Percentiles rank a stretch among this genome's conserved stretches.
These are phyloP conservation scores for Dendrocopos noguchii DNA, from an alignment of 2,113 vertebrate species.

Conservation along the genomic window DNA sequence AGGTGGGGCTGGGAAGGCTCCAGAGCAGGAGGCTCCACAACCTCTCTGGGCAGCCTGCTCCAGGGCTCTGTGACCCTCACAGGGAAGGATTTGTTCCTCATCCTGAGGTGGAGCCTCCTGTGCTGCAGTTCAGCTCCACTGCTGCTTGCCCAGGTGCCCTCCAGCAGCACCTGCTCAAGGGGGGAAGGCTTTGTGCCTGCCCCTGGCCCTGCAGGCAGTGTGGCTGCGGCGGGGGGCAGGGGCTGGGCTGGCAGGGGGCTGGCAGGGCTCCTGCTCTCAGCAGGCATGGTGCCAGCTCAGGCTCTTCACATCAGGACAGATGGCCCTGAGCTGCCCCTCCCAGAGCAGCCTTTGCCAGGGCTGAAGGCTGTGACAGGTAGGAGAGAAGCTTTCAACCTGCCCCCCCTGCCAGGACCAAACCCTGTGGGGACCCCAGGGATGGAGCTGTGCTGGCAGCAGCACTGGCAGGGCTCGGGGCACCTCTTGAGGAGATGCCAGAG, in stretches of 20 bases:
- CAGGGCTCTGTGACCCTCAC: too few relatives aligned
- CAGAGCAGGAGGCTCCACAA: too few relatives aligned
- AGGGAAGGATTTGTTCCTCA: too few relatives aligned
- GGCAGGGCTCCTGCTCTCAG: background rate
- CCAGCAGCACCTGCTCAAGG: background rate
- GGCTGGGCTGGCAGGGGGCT: background rate
- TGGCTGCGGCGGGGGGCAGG: rapidly evolving
- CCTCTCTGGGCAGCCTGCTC: too few relatives aligned
- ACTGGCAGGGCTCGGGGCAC: background rate
- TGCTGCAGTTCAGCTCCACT: too few relatives aligned
- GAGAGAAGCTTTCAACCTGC: background rate
- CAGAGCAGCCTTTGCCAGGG: background rate
- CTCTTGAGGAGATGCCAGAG: background rate
- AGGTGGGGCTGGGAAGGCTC: too few relatives aligned
- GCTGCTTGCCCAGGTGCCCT: background rate
- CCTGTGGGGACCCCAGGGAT: rapidly evolving
- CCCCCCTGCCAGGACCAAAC: background rate
- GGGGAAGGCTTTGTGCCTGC: rapidly evolving
- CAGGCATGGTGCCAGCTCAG: background rate
- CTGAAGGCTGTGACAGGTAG: background rate
- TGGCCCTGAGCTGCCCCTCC: background rate
- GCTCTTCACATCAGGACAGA: background rate
- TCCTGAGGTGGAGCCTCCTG: too few relatives aligned
- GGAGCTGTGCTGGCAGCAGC: background rate
- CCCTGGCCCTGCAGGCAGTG: background rate